Percentiles rank a stretch among this genome's conserved stretches.
These are phyloP conservation scores for Syngnathus scovelli DNA, from an alignment of 2,113 vertebrate species.

Conservation along the genomic window DNA sequence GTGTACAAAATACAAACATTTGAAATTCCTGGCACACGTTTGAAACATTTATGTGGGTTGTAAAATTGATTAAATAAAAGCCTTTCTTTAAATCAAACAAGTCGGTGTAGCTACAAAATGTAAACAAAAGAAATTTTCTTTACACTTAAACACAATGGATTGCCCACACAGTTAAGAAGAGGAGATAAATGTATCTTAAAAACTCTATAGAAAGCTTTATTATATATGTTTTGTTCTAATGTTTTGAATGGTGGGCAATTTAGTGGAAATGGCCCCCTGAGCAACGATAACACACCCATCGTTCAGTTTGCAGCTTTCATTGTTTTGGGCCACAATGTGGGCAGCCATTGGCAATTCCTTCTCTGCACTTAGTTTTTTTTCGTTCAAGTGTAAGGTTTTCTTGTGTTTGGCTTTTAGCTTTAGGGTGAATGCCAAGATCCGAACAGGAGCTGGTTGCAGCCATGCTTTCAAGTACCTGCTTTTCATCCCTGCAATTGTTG, in stretches of 20 bases:
- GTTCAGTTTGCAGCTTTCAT: conserved; percentile 3
- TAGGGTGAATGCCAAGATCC: conserved; percentile 2
- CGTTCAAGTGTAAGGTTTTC: conserved; percentile 5
- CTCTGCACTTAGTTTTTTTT: conserved; percentile 18
- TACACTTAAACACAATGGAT: background rate
- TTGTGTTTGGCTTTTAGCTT: background rate
- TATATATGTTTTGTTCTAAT: conserved; percentile 3
- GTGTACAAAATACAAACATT: background rate
- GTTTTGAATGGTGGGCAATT: background rate
- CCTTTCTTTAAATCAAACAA: background rate
- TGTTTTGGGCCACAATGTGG: background rate
- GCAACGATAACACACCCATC: background rate
- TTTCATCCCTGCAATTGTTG: background rate
- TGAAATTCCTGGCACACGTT: background rate
- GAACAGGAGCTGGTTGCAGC: background rate
- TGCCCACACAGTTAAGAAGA: conserved; percentile 15
- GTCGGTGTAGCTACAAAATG: background rate
- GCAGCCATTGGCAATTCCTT: conserved; percentile 10
- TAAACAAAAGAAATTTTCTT: conserved; percentile 14
- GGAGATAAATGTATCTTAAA: conserved; percentile 28
- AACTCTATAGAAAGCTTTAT: conserved; percentile 18
- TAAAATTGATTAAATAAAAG: conserved; percentile 3
- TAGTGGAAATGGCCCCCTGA: conserved; percentile 7
- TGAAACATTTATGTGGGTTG: background rate
- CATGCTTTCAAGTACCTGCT: background rate